A percentile compares a stretch with the other conserved stretches of the same genome.
These are phyloP conservation scores for Megamerina dolium DNA, from an alignment of 2,888 invertebrate genomes.

Conservation along the genomic window DNA sequence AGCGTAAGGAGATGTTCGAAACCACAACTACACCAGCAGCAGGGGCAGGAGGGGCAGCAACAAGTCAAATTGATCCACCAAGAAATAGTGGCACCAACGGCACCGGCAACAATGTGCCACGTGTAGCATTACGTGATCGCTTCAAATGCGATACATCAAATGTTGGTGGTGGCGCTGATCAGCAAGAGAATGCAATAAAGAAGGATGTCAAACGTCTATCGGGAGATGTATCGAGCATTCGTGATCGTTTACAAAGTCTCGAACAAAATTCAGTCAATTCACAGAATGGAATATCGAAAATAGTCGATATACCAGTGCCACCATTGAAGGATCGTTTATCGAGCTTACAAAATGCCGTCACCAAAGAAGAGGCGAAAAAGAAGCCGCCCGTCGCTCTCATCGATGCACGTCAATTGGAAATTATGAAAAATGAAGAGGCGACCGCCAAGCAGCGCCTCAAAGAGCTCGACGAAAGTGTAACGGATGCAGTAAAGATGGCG, in stretches of 20 bases:
- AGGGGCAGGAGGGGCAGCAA: constrained; percentile 6
- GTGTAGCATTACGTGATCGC: constrained; percentile 23
- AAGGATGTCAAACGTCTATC: constrained; percentile 52
- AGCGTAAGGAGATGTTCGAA: constrained; percentile 78
- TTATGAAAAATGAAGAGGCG: constrained; percentile 49
- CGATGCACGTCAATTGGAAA: constrained; percentile 52
- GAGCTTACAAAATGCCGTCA: constrained; percentile 45
- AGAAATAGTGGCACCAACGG: too few species aligned
- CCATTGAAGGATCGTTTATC: constrained; percentile 47
- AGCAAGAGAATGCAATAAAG: constrained; percentile 23
- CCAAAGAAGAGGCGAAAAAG: constrained; percentile 44
- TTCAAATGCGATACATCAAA: not conserved
- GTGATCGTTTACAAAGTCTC: constrained; percentile 59
- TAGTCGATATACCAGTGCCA: constrained; percentile 44
- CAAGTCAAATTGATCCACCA: constrained; percentile 30
- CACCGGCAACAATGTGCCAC: too few species aligned
- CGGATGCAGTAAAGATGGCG: not conserved
- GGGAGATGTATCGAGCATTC: constrained; percentile 59
- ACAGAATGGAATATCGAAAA: constrained; percentile 27
- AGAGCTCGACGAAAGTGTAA: constrained; percentile 1
- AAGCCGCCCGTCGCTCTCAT: constrained; percentile 42
- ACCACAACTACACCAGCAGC: constrained; percentile 14
- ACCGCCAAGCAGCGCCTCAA: constrained; percentile 27
- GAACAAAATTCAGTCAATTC: constrained; percentile 50
- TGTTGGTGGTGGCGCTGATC: constrained; percentile 9